Base-by-base conservation (phyloP, 2,888 invertebrate genomes). In the Helicoverpa assulta region DNA sequence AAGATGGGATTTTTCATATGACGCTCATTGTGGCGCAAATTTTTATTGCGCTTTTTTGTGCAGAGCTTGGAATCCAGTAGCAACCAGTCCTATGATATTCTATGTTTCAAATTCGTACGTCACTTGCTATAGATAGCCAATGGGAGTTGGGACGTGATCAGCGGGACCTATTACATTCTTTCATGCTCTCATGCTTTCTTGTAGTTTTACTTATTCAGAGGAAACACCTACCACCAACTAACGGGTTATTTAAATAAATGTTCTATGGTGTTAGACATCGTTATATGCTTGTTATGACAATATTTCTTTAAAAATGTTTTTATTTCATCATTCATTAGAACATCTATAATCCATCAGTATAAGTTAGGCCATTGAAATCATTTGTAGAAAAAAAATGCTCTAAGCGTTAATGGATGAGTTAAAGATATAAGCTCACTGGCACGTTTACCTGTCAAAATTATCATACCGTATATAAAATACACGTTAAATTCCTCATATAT, bases 151-250 rank as follows among this genome's bases (percentile, higher is more conserved):
- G 37, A 37, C 2, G 12, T 37, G 10, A 10, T 37, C 10, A 12
- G 1, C 37, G 37, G 40, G 40, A 14, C 14, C 14, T 37, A 3
- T 40, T 40, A 40, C 40, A 14, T 40, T 56, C 16, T n/a, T 74
- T 58, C 54, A 63, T 67, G 70, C 63, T 76, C 75, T 76, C 70
- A 65, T 74, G 43, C 18, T 26, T 19, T 21, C 7, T 5, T 10
- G 21, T 59, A 26, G 50, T 50, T 8, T 26, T 8, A n/a, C 4
- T 50, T 18, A 50, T 50, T 10, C 19, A 16, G 10, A 52, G 21
- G 19, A 16, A 16, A 66, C 66, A 78, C 66, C 53, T 43, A 72
- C n/a, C n/a, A n/a, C n/a, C n/a, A 54, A 7, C 37, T 69, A 47
- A 73, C 67, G 61, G 78, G 73, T 78, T 62, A 55, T 55, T 12